phyloP scores from a whole-genome alignment of 2,888 invertebrate species.

The Sarcophaga carnaria region DNA sequence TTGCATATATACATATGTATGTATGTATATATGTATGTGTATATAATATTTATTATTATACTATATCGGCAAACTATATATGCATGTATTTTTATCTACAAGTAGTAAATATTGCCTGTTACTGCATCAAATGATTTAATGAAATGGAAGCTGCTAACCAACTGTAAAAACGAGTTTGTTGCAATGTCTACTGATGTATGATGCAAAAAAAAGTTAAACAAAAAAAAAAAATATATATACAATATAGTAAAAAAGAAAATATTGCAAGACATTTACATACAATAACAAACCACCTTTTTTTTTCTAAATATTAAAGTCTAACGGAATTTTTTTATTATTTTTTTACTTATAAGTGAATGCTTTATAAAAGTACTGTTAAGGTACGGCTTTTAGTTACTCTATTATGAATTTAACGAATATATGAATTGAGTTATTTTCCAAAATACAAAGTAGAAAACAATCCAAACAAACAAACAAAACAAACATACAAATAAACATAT shows the following conservation, averaged over 20 bases:
- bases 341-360: too few relatives aligned
- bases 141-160: conserved; percentile 65
- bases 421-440: background rate
- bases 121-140: conserved; percentile 63
- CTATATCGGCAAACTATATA: background rate
- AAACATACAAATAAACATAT: background rate
- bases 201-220: conserved; percentile 1
- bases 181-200: conserved; percentile 20
- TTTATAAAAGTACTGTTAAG: background rate
- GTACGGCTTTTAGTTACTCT: conserved; percentile 19
- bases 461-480: too few relatives aligned
- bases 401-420: background rate
- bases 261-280: background rate
- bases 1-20: too few relatives aligned
- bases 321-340: too few relatives aligned
- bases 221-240: background rate
- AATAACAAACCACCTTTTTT: too few relatives aligned
- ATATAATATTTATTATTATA: background rate
- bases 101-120: conserved; percentile 20
- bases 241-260: background rate
- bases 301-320: too few relatives aligned
- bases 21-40: background rate
- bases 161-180: conserved; percentile 62
- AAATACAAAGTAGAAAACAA: conserved; percentile 1
- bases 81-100: conserved; percentile 7